Percentiles rank a stretch among this genome's conserved stretches.
Evolutionary conservation across 2,797 vertebrate species (phyloP).

Genomic region (Gymnodraco acuticeps): DNA sequence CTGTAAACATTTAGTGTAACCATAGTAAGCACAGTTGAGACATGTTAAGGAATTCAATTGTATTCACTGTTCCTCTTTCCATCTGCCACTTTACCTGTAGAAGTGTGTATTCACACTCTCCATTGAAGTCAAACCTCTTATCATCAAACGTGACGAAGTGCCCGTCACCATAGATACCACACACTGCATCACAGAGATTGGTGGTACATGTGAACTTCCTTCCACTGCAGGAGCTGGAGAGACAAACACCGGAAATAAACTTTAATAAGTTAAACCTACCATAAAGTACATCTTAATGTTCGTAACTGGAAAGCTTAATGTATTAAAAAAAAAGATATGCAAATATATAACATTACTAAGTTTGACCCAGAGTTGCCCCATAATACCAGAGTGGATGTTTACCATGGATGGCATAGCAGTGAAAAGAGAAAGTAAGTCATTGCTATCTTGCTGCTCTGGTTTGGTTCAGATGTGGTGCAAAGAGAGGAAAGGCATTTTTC

Average conservation of each 20-base stretch:
- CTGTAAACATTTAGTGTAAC: background rate
- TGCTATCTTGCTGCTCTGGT: too few species aligned
- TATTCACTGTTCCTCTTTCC: background rate
- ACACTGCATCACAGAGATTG: constrained; percentile 87
- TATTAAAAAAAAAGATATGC: too few species aligned
- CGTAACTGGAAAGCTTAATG: too few species aligned
- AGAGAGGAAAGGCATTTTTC: too few species aligned
- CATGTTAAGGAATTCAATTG: background rate
- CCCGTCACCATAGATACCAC: constrained; percentile 92
- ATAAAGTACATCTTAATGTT: background rate
- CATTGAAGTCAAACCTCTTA: constrained; percentile 90
- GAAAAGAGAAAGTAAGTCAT: too few species aligned
- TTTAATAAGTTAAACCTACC: background rate
- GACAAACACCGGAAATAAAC: constrained; percentile 34
- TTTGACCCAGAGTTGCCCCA: too few species aligned
- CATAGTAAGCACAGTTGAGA: background rate
- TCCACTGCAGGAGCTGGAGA: constrained; percentile 85
- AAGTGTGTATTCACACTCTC: constrained; percentile 93
- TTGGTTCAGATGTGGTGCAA: too few species aligned
- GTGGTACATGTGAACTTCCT: constrained; percentile 89
- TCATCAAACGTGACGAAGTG: constrained; percentile 94
- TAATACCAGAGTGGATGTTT: too few species aligned
- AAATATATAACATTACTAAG: too few species aligned
- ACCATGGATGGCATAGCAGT: too few species aligned
- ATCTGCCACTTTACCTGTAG: constrained; percentile 84